Evolutionary conservation across 2,797 vertebrate genomes (phyloP), one percentile per base, ranked within the genome.

Genomic region (Erethizon dorsatum): DNA sequence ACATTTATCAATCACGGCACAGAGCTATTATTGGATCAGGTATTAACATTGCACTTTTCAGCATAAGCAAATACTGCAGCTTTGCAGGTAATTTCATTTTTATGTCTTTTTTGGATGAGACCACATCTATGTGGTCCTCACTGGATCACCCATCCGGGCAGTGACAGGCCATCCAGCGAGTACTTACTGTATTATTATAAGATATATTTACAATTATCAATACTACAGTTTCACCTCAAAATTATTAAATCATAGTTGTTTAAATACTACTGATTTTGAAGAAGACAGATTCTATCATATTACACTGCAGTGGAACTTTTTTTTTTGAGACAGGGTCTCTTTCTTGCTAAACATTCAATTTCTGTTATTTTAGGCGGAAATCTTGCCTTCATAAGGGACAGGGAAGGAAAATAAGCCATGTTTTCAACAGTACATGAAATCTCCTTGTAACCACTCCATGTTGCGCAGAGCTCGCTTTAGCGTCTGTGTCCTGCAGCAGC

Each of bases 201-300:
- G 22, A 24, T 61, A 47, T 37, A 57, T 75, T 50, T 90, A 73
- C 85, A 89, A 75, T 83, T 3, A 65, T n/a, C 37, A 89, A 88
- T 33, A 63, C 83, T 83, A 61, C 1, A 89, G 52, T 63, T 86
- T 96, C 85, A 6, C 28, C 89, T 86, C 18, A 79, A 89, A 77
- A 94, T 69, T 83, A 92, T 80, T 83, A 83, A 83, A 61, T 83
- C 45, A 79, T 11, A 90, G 24, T 73, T 78, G 2, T 88, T 95
- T n/a, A 63, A 83, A 67, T 28, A 59, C 14, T 80, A 92, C 33
- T 87, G 57, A 91, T 59, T 87, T 87, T 54, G 52, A 78, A 28
- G 20, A 28, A 26, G 83, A 57, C n/a, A 13, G 37, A 52, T 56
- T 78, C 59, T 79, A 18, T 89, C 10, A 15, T 79, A 15, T 85